Evolutionary conservation across 2,797 vertebrate species (phyloP).

Genomic region (Tarsius wallacei): DNA sequence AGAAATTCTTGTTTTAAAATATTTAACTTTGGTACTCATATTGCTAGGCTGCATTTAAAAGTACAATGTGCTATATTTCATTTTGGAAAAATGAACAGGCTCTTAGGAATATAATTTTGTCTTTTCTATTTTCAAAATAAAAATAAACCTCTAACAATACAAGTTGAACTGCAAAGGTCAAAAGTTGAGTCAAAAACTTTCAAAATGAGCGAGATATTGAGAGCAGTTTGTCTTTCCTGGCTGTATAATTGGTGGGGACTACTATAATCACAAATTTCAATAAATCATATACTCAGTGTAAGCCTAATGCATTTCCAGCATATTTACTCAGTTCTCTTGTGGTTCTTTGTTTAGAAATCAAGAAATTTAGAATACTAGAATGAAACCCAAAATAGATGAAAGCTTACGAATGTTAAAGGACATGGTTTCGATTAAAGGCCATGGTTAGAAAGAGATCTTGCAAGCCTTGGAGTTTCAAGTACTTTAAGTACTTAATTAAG

Average conservation of each 20-base stretch:
- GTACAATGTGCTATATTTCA: constrained; percentile 65
- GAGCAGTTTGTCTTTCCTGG: constrained; percentile 29
- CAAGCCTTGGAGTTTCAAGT: constrained; percentile 7
- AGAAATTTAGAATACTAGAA: constrained; percentile 26
- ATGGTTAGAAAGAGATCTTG: constrained; percentile 35
- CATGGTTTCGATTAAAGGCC: constrained; percentile 48
- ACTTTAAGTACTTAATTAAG: constrained; percentile 51
- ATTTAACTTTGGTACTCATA: background rate
- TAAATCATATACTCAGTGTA: background rate
- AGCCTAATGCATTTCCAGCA: background rate
- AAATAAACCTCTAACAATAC: constrained; percentile 2
- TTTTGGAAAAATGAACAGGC: constrained; percentile 12
- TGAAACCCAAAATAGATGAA: constrained; percentile 33
- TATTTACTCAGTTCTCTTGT: constrained; percentile 16
- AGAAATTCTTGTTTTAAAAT: constrained; percentile 19
- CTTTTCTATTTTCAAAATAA: constrained; percentile 39
- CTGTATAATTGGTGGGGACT: constrained; percentile 10
- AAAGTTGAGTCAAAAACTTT: constrained; percentile 40
- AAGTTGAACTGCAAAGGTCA: constrained; percentile 58
- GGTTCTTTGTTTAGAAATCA: background rate
- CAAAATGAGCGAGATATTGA: constrained; percentile 50
- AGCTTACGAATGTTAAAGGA: constrained; percentile 55
- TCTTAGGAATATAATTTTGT: constrained; percentile 54
- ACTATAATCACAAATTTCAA: constrained; percentile 44
- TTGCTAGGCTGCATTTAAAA: constrained; percentile 60